phyloP scores from a whole-genome alignment of 2,113 vertebrate genomes.

The Herpetotheres cachinnans region DNA sequence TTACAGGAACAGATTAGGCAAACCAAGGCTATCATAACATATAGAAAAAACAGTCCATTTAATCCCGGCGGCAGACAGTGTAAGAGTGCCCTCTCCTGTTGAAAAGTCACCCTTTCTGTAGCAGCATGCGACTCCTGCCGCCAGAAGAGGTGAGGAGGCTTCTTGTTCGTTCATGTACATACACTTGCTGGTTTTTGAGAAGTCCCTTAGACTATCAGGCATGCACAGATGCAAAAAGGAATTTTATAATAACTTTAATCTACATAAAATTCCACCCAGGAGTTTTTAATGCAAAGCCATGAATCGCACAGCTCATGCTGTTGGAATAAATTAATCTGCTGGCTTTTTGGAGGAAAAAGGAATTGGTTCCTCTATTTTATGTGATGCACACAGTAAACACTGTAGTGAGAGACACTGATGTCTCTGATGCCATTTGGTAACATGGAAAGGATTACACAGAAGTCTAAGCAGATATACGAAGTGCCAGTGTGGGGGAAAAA shows the following conservation, averaged over 20 bases:
- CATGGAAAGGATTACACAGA: neutral
- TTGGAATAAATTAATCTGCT: neutral
- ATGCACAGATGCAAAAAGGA: neutral
- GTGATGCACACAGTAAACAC: neutral
- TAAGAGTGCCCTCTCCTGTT: slow-evolving; percentile 62
- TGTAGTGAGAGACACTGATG: neutral
- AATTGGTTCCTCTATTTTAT: neutral
- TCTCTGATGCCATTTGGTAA: neutral
- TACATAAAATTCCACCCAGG: neutral
- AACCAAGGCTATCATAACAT: neutral
- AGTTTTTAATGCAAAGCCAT: neutral
- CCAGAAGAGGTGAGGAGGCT: neutral
- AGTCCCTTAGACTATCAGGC: neutral
- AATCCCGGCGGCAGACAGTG: neutral
- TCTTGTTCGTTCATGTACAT: neutral
- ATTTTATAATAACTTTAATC: neutral
- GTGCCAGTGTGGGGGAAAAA: neutral
- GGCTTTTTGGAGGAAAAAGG: neutral
- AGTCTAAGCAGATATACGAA: neutral
- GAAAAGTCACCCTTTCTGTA: neutral
- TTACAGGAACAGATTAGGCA: slow-evolving; percentile 67
- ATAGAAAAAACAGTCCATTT: neutral
- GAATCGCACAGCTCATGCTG: neutral
- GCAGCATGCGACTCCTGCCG: neutral
- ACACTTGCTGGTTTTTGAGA: neutral